Percentiles rank a stretch among this genome's conserved stretches.
These are phyloP conservation scores for Pangasianodon gigas DNA, from an alignment of 2,113 vertebrate genomes.

Conservation along the genomic window DNA sequence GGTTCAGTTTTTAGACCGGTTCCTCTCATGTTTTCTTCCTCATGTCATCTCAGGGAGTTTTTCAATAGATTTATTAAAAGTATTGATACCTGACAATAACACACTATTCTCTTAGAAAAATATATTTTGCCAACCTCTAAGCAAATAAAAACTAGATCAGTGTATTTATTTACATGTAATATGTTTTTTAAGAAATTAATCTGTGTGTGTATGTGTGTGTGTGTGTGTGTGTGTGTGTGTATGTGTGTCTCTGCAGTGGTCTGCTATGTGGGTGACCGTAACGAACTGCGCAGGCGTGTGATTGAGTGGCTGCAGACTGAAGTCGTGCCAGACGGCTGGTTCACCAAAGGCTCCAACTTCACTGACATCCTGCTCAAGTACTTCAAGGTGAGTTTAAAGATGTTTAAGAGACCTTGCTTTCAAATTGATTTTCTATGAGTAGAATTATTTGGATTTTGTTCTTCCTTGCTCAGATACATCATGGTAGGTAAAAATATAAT, in stretches of 20 bases:
- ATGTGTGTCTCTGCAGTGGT: constrained; percentile 77
- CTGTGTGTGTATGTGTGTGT: not conserved
- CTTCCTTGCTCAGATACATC: not conserved
- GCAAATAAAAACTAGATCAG: not conserved
- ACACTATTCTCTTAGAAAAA: not conserved
- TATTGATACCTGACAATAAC: not conserved
- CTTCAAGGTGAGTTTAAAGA: constrained; percentile 83
- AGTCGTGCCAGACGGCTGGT: constrained; percentile 95
- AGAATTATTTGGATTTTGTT: not conserved
- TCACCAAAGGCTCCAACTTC: constrained; percentile 95
- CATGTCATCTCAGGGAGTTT: too few relatives aligned
- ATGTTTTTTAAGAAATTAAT: not conserved
- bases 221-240: constrained; percentile 12
- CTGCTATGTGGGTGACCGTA: constrained; percentile 92
- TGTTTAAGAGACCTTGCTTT: not conserved
- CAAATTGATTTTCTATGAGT: not conserved
- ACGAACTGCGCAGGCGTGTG: constrained; percentile 87
- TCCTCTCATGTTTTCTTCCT: too few relatives aligned
- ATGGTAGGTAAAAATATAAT: not conserved
- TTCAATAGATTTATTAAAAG: not conserved
- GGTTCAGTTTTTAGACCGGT: too few relatives aligned
- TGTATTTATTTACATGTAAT: not conserved
- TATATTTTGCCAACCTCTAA: not conserved
- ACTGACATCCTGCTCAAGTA: constrained; percentile 91
- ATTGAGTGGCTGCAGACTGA: constrained; percentile 96